Conservation (phyloP, 2,113 vertebrate species). For the Pogonocichla stellata region DNA sequence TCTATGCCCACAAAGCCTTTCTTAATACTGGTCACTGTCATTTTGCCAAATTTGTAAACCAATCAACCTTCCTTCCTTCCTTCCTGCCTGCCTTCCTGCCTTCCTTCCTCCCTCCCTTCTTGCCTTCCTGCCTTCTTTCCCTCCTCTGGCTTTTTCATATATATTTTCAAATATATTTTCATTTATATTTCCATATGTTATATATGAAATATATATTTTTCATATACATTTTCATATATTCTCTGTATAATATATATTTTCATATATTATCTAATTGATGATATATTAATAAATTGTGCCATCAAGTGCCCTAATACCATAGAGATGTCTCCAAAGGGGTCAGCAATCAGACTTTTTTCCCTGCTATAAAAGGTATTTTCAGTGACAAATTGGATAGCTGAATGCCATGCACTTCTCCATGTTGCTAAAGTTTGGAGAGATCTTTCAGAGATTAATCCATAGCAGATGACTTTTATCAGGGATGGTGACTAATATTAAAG, state of each 20-base stretch:
- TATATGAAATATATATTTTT: too few species aligned
- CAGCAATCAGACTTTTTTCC: background rate
- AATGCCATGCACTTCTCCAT: background rate
- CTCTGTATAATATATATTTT: too few species aligned
- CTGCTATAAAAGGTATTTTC: background rate
- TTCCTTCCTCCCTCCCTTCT: accelerated
- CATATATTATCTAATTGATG: background rate
- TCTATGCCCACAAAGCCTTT: background rate
- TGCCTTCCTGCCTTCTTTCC: background rate
- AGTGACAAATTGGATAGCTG: background rate
- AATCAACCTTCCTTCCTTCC: too few species aligned
- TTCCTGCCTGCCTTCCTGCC: too few species aligned
- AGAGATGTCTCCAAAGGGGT: background rate
- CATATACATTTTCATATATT: background rate
- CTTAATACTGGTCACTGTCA: background rate
- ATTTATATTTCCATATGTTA: background rate
- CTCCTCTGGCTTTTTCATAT: background rate
- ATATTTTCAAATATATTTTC: too few species aligned
- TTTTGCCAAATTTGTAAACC: background rate
- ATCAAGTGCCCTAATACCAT: background rate
- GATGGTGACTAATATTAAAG: background rate
- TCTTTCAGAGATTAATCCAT: background rate
- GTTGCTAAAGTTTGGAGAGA: background rate
- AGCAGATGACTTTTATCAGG: background rate
- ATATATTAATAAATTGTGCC: background rate